Conservation (phyloP, 2,797 vertebrate genomes). For the Danio kyathit region DNA sequence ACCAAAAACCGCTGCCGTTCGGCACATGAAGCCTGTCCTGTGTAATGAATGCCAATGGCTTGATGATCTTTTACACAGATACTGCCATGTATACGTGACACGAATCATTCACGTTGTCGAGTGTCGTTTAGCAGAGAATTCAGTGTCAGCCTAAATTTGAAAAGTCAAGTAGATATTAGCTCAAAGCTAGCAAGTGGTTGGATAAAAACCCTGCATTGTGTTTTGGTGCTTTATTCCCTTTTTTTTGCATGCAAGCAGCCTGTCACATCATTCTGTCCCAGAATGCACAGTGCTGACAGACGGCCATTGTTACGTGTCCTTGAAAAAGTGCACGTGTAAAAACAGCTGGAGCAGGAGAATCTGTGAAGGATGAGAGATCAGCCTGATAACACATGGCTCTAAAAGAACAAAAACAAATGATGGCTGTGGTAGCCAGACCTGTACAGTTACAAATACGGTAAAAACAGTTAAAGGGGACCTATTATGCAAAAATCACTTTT, state of each 20-base stretch:
- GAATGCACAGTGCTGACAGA: slow-evolving; percentile 15
- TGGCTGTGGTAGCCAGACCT: too few species aligned
- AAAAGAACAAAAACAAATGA: too few species aligned
- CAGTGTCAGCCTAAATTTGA: slow-evolving; percentile 2
- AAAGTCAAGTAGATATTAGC: not conserved
- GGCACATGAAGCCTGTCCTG: slow-evolving; percentile 7
- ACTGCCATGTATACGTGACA: not conserved
- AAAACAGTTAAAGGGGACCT: too few species aligned
- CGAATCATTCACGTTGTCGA: slow-evolving; percentile 16
- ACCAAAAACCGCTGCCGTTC: slow-evolving; percentile 12
- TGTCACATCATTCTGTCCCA: slow-evolving; percentile 12
- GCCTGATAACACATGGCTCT: slow-evolving; percentile 15
- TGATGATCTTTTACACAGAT: slow-evolving; percentile 30
- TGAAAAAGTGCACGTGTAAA: slow-evolving; percentile 30
- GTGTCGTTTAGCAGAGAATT: not conserved
- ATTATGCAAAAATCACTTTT: too few species aligned
- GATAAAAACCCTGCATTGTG: not conserved
- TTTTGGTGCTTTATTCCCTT: not conserved
- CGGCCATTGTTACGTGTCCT: slow-evolving; percentile 29
- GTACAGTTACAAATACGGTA: too few species aligned
- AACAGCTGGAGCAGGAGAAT: not conserved
- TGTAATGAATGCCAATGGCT: slow-evolving; percentile 15
- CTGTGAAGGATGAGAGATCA: slow-evolving; percentile 31
- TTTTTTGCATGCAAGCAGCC: not conserved
- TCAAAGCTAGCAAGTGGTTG: not conserved